Base-by-base conservation (phyloP, 2,888 invertebrate genomes). In the Miltochrista miniata region DNA sequence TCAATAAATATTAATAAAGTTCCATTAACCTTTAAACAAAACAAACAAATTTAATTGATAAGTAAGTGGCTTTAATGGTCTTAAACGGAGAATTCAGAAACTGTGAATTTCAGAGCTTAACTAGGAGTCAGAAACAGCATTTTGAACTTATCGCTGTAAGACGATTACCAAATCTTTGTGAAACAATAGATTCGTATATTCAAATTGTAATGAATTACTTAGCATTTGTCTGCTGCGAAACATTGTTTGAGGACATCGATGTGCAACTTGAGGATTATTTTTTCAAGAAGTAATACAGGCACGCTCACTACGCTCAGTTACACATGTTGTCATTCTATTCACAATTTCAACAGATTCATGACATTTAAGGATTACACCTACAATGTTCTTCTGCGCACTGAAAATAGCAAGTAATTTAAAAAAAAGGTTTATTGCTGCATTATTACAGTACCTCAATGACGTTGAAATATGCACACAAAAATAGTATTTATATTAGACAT, bases 11-110 rank as follows among this genome's bases (percentile, higher is more conserved):
- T 57, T 70, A 60, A 57, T 56, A 64, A 62, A 64, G 59, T 63
- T 64, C 57, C 59, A 45, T 45, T 58, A 57, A 64, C 57, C 61
- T 62, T 24, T 24, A 24, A 24, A 24, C 10, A 46, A 59, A 68
- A 68, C 68, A 66, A 70, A 69, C 64, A 70, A 68, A 68, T 15
- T 72, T 68, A 74, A 76, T 76, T 70, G 76, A 75, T 75, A 76
- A 68, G 69, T 62, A 55, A 75, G 65, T 73, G 72, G 73, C 74
- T 76, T 74, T 66, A 59, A 54, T 54, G 71, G 75, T 74, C 76
- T 76, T 73, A 52, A 33, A 48, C 47, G 51, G 51, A 47, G 63
- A 58, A 59, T 65, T 63, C 57, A 52, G 42, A 54, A 67, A 59
- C 59, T 48, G 50, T 53, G 65, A 64, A 64, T 70, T 62, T 30